Conservation (phyloP, 1,140 invertebrate species). For the Zaprionus lachaisei region DNA sequence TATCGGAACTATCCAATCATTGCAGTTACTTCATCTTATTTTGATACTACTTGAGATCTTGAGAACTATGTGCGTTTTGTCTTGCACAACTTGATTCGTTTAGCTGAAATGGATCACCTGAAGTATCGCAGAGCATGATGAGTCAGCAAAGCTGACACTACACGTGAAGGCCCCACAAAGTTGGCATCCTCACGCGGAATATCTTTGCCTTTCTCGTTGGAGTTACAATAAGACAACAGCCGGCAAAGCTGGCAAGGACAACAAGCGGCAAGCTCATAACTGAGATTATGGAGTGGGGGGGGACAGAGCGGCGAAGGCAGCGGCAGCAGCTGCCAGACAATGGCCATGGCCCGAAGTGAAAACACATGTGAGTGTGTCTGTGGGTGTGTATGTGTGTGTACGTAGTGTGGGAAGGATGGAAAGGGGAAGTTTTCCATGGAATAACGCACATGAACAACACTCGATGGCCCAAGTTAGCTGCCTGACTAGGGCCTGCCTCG, state of each 20-base stretch:
- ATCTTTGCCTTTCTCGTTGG: neutral
- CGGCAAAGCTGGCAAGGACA: constrained; percentile 48
- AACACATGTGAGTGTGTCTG: constrained; percentile 28
- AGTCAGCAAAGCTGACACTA: constrained; percentile 25
- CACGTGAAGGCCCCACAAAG: constrained; percentile 3
- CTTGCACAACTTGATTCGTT: neutral
- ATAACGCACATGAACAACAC: constrained; percentile 39
- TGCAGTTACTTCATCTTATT: neutral
- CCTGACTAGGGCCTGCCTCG: constrained; percentile 31
- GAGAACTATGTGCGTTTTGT: neutral
- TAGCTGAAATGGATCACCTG: constrained; percentile 10
- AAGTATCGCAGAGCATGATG: neutral
- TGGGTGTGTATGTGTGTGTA: constrained; percentile 3
- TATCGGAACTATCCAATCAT: too few relatives aligned
- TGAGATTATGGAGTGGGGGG: constrained; percentile 39
- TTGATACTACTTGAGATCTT: neutral
- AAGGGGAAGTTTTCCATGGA: constrained; percentile 33
- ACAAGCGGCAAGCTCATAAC: constrained; percentile 70
- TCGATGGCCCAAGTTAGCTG: constrained; percentile 38
- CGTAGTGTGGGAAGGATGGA: neutral
- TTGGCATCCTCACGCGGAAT: neutral
- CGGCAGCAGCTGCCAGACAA: constrained; percentile 59
- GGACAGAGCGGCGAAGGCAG: neutral
- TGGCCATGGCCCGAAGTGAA: constrained; percentile 37
- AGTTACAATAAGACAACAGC: constrained; percentile 45